phyloP scores from a whole-genome alignment of 2,797 vertebrate genomes.

The Neosilurus hyrtlii region DNA sequence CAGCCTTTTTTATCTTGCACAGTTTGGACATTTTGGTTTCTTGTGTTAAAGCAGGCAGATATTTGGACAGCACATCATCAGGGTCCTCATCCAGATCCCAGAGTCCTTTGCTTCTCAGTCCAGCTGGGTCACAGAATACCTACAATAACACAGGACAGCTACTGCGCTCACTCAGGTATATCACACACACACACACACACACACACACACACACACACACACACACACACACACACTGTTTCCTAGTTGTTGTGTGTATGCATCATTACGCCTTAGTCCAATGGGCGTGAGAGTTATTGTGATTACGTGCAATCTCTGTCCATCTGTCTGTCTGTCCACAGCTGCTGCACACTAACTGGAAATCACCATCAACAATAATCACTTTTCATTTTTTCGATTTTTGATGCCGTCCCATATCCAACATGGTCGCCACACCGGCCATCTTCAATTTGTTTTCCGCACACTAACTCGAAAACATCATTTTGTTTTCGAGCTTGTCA shows the following conservation, averaged over 20 bases:
- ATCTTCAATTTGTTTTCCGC: too few species aligned
- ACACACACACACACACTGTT: not conserved
- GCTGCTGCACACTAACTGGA: too few species aligned
- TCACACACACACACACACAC: not conserved
- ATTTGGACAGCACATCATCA: constrained; percentile 85
- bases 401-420: too few species aligned
- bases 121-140: constrained; percentile 75
- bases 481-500: not conserved
- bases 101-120: constrained; percentile 84
- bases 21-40: not conserved
- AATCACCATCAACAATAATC: too few species aligned
- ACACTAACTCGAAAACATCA: too few species aligned
- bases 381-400: too few species aligned
- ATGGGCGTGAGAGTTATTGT: too few species aligned
- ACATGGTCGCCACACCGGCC: too few species aligned
- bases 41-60: constrained; percentile 65
- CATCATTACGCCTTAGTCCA: too few species aligned
- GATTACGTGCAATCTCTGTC: too few species aligned
- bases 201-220: not conserved
- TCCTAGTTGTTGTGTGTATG: not conserved
- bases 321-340: too few species aligned
- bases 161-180: constrained; percentile 70
- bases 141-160: constrained; percentile 68
- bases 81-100: constrained; percentile 87
- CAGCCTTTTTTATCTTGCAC: not conserved